Evolutionary conservation across 1,140 invertebrate species (phyloP), one percentile per base, ranked within the genome.

Genomic region (Branchinecta lynchi): DNA sequence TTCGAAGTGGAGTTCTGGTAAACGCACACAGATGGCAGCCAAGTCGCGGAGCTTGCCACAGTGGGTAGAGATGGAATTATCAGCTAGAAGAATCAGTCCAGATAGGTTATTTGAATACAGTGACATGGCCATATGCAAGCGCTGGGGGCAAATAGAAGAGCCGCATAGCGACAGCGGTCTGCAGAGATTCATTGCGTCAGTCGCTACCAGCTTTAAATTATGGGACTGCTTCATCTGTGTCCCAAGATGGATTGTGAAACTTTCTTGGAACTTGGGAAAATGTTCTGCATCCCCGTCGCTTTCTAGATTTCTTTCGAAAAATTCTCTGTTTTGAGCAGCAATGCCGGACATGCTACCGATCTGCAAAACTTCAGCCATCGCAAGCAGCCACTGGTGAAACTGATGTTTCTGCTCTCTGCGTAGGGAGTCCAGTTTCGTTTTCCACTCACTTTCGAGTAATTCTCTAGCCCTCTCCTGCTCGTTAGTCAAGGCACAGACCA

Each of bases 141-240:
- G 82, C 75, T 92, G 89, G 7, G 90, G 87, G 45, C 45, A 45
- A 8, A 68, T 45, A n/a, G 17, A 68, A 68, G n/a, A 15, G 1
- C 8, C 44, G 51, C 43, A n/a, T 5, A 15, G 65, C 43, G 69
- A 66, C 3, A 65, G 68, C 43, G 69, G 65, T 17, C 84, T 82
- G 78, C 93, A 95, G 71, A 97, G 84, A 75, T 96, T 90, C 72
- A 96, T 83, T 44, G 90, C 84, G 79, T 94, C 86, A 10, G 87
- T 87, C 72, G 90, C 89, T 8, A 97, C 80, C 69, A 99, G 86
- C 68, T 95, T 82, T 73, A 98, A 88, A 80, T 99, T 99, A 79
- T 99, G 94, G 83, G 94, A 98, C 76, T 96, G 93, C 80, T 99
- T 99, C 80, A 98, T 85, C 80, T 99, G 96, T 3, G 93, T 93